A percentile compares a stretch with the other conserved stretches of the same genome.
Evolutionary conservation across 2,113 vertebrate genomes (phyloP).

Genomic region (Phyllostomus discolor): DNA sequence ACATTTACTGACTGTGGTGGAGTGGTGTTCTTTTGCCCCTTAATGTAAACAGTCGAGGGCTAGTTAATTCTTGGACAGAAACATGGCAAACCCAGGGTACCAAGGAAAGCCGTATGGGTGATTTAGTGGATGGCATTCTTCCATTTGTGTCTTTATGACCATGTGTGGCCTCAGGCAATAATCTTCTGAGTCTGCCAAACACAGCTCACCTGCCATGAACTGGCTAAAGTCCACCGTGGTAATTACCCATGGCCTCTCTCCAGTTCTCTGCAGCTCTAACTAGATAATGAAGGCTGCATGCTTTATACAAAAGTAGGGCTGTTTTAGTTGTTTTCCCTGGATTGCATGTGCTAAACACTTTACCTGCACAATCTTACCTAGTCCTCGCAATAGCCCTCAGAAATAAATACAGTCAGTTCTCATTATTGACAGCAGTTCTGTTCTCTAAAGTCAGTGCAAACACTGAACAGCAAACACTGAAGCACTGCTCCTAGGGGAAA

Average conservation of each 20-base stretch:
- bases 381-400: neutral
- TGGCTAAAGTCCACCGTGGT: conserved; percentile 6
- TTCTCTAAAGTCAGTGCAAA: neutral
- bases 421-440: neutral
- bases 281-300: neutral
- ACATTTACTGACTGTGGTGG: neutral
- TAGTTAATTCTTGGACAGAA: neutral
- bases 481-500: neutral
- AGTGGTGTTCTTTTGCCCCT: neutral
- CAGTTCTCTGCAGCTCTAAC: neutral
- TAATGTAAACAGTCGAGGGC: neutral
- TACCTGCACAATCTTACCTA: neutral
- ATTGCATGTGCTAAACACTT: neutral
- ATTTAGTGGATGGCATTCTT: neutral
- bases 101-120: neutral
- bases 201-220: neutral
- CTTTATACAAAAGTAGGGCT: neutral
- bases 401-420: neutral
- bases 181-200: neutral
- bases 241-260: neutral
- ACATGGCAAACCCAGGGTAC: neutral
- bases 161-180: neutral
- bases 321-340: neutral
- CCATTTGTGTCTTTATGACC: neutral
- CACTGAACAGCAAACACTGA: neutral